Evolutionary conservation across 2,888 invertebrate genomes (phyloP), one percentile per base, ranked within the genome.

Genomic region (Troilus luridus): DNA sequence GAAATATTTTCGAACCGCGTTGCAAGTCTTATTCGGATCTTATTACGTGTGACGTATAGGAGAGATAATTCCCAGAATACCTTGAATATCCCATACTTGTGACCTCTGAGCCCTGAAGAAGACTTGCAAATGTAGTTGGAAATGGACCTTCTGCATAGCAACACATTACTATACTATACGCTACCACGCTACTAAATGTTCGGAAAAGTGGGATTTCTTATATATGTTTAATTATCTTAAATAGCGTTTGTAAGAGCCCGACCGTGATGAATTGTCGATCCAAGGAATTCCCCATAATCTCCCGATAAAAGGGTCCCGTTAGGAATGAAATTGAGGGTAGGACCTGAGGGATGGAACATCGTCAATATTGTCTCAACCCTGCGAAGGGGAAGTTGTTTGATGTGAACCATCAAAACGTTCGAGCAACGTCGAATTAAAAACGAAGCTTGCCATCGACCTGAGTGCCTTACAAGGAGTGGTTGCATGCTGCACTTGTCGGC

Each of bases 331-430:
- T 77, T 77, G 41, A 77, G 27, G 72, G 72, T 14, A 24, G 41
- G 41, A 27, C 17, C 72, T 41, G 27, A 27, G 72, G 72, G 72
- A 41, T 77, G 72, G 72, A 77, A 77, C 72, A 77, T 27, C 72
- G 72, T 77, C 72, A 77, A 77, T 77, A 77, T 77, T 77, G 72
- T 27, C 72, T 77, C 72, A 77, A 64, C 24, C 67, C 24, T 24
- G 67, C 10, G 27, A 27, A 17, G 10, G 6, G 8, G 17, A 41
- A 17, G 17, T 41, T 77, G 72, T 77, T 77, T 77, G 72, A 77
- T 77, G 27, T 77, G 72, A 17, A 77, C 27, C 72, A 77, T 77
- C 72, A 19, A 77, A 77, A 77, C 17, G 72, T 77, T 77, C 27
- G 41, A 41, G 72, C 72, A 77, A 41, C 27, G 72, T 17, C 7